phyloP scores from a whole-genome alignment of 2,113 vertebrate genomes.

The Gymnocephalus cernua region DNA sequence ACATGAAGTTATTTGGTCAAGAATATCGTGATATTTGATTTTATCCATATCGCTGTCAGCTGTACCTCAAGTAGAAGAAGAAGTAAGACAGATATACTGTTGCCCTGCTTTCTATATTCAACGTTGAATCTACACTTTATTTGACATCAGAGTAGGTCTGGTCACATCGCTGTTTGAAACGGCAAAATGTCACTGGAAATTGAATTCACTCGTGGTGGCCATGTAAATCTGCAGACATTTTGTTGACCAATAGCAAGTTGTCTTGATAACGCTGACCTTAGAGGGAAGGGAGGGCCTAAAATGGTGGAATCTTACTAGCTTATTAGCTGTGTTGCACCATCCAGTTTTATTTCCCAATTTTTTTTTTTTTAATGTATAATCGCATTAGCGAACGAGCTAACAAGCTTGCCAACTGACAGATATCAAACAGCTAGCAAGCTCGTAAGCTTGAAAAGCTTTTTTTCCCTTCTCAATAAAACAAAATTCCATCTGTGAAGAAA shows the following conservation, averaged over 20 bases:
- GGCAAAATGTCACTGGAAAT: background rate
- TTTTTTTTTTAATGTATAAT: background rate
- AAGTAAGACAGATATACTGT: background rate
- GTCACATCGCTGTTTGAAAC: background rate
- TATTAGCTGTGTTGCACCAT: background rate
- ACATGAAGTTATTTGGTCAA: too few relatives aligned
- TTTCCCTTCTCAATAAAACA: background rate
- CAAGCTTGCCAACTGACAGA: background rate
- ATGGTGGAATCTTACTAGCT: too few relatives aligned
- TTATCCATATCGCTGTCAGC: too few relatives aligned
- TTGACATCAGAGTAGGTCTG: background rate
- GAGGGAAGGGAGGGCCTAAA: background rate
- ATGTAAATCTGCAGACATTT: background rate
- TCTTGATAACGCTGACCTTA: background rate
- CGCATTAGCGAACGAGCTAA: background rate
- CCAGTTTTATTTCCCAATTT: background rate
- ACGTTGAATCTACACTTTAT: background rate
- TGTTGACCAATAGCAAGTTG: background rate
- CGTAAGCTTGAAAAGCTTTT: background rate
- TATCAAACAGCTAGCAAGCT: background rate
- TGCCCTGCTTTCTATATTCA: background rate
- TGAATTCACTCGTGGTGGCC: background rate
- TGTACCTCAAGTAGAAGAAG: background rate
- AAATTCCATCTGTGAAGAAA: background rate
- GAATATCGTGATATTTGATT: too few relatives aligned